A percentile compares a stretch with the other conserved stretches of the same genome.
Conservation (phyloP, 92 coral and sea anemone species). For the Bergia puertoricense region DNA sequence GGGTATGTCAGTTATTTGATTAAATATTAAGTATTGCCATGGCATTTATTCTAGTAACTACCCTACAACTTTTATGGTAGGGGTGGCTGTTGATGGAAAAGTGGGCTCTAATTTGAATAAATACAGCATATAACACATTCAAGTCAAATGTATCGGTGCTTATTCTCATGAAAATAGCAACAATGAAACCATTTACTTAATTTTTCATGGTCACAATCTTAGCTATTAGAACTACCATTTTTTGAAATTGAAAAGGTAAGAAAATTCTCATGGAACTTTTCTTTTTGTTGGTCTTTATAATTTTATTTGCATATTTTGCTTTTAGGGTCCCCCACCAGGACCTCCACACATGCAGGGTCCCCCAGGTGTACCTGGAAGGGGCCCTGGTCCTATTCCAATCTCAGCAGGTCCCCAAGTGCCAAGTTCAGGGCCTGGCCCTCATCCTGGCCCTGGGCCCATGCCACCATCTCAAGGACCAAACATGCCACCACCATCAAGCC, state of each 20-base stretch:
- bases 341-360: slow-evolving; percentile 43
- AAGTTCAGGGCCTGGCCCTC: slow-evolving; percentile 36
- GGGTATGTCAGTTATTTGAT: slow-evolving; percentile 10
- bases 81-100: background rate
- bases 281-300: too few species aligned
- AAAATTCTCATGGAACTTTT: background rate
- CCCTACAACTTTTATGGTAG: background rate
- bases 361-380: slow-evolving; percentile 41
- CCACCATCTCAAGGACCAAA: slow-evolving; percentile 36
- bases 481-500: slow-evolving; percentile 37
- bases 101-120: background rate
- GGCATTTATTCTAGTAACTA: too few species aligned
- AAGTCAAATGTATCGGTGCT: too few species aligned
- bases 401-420: slow-evolving; percentile 39
- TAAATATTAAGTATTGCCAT: background rate
- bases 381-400: slow-evolving; percentile 36
- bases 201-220: too few species aligned
- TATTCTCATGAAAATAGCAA: too few species aligned
- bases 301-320: background rate
- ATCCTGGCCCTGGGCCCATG: slow-evolving; percentile 31
- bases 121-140: too few species aligned
- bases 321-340: slow-evolving; percentile 35
- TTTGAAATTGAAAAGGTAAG: background rate
- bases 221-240: too few species aligned
- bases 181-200: too few species aligned